Evolutionary conservation across 2,888 invertebrate species (phyloP).

Genomic region (Trachelus iudaicus): DNA sequence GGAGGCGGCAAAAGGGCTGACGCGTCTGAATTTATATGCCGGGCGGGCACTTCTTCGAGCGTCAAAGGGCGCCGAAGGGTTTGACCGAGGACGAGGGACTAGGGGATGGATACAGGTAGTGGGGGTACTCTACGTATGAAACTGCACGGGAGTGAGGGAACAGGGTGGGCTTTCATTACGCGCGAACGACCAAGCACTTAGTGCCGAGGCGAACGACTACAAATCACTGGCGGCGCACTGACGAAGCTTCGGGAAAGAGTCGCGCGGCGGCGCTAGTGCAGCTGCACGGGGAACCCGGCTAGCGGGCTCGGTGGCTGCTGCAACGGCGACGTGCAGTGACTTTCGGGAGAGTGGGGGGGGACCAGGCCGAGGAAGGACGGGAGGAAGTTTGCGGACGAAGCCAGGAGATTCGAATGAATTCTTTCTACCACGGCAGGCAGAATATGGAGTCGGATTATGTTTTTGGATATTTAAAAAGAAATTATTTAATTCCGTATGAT

Average conservation of each 20-base stretch:
- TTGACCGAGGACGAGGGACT: neutral
- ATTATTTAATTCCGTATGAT: no score
- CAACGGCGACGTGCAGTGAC: neutral
- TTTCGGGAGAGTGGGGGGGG: neutral
- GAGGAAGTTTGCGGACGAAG: neutral
- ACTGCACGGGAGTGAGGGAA: neutral
- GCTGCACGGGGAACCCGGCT: neutral
- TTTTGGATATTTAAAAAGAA: no score
- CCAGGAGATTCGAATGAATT: no score
- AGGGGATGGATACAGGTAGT: neutral
- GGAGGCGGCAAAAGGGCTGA: neutral
- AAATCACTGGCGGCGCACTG: conserved; percentile 5
- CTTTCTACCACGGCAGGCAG: no score
- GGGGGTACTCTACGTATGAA: neutral
- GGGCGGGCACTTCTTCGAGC: neutral
- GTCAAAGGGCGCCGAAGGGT: neutral
- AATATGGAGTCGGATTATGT: no score
- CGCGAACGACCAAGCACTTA: conserved; percentile 6
- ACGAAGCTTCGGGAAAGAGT: neutral
- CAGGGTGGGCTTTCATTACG: conserved; percentile 6
- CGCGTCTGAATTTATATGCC: neutral
- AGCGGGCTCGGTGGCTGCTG: neutral
- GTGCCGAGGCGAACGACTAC: neutral
- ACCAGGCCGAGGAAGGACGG: neutral
- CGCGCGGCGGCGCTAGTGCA: neutral